A percentile compares a stretch with the other conserved stretches of the same genome.
These are phyloP conservation scores for Sericinus montela DNA, from an alignment of 2,888 invertebrate genomes.

Conservation along the genomic window DNA sequence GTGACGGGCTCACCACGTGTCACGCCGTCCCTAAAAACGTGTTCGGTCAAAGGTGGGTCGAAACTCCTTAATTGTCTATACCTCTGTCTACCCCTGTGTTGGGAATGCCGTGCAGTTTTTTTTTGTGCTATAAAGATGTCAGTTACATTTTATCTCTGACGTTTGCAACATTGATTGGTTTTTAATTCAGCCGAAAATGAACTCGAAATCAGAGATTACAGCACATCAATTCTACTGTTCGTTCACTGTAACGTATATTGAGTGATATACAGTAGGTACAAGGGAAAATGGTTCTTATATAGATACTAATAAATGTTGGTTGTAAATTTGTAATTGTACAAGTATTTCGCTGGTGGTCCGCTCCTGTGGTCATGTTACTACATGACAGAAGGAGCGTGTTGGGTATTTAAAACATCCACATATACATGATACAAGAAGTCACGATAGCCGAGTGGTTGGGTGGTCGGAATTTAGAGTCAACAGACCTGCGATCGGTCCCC, in stretches of 20 bases:
- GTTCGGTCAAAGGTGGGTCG: too few relatives aligned
- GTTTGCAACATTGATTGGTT: conserved; percentile 10
- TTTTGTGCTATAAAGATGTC: neutral
- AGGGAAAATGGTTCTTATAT: conserved; percentile 1
- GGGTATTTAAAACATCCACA: neutral
- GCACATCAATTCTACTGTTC: conserved; percentile 14
- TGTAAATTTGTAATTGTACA: neutral
- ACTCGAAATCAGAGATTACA: conserved; percentile 11
- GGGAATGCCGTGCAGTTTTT: too few relatives aligned
- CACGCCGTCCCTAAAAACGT: too few relatives aligned
- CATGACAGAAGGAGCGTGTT: neutral
- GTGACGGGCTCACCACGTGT: too few relatives aligned
- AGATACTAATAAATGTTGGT: neutral
- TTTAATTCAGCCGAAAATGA: conserved; percentile 9
- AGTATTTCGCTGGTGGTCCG: conserved; percentile 9
- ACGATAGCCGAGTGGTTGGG: too few relatives aligned
- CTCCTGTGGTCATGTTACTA: neutral
- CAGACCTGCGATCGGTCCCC: too few relatives aligned
- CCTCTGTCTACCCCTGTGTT: too few relatives aligned
- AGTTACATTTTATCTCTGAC: neutral
- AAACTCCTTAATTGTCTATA: too few relatives aligned
- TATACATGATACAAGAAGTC: too few relatives aligned
- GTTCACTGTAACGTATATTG: conserved; percentile 3
- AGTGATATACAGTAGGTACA: neutral
- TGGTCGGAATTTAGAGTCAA: too few relatives aligned